Percentiles rank a stretch among this genome's conserved stretches.
Evolutionary conservation across 2,113 vertebrate genomes (phyloP).

Genomic region (Archilochus colubris): DNA sequence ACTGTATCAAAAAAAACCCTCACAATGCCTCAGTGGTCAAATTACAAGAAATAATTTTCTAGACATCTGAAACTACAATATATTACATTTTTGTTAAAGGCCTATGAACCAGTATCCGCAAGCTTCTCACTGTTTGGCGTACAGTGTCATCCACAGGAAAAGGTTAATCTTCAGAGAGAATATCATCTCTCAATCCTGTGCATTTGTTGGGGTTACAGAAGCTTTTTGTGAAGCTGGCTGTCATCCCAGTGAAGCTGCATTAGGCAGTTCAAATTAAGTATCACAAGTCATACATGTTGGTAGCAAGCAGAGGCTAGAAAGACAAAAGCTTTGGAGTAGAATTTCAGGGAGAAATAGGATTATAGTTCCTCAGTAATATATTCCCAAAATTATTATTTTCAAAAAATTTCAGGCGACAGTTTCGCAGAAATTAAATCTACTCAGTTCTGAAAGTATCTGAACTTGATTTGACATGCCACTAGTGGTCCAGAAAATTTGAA

Average conservation of each 20-base stretch:
- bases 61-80: background rate
- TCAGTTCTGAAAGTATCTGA: conserved; percentile 7
- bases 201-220: conserved; percentile 14
- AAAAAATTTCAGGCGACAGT: background rate
- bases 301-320: background rate
- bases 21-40: background rate
- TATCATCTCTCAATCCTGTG: background rate
- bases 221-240: conserved; percentile 40
- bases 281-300: background rate
- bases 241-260: conserved; percentile 47
- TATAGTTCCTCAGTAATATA: background rate
- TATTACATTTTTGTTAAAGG: background rate
- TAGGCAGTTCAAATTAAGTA: conserved; percentile 58
- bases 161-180: conserved; percentile 54
- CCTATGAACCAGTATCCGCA: background rate
- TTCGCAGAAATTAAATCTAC: background rate
- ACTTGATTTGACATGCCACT: background rate
- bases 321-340: conserved; percentile 10
- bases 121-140: background rate
- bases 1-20: background rate
- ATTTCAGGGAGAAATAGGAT: background rate
- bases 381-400: background rate
- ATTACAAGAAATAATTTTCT: background rate
- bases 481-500: background rate
- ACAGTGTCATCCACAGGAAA: conserved; percentile 1